Evolutionary conservation across 2,113 vertebrate genomes (phyloP).

Genomic region (Pantherophis guttatus): DNA sequence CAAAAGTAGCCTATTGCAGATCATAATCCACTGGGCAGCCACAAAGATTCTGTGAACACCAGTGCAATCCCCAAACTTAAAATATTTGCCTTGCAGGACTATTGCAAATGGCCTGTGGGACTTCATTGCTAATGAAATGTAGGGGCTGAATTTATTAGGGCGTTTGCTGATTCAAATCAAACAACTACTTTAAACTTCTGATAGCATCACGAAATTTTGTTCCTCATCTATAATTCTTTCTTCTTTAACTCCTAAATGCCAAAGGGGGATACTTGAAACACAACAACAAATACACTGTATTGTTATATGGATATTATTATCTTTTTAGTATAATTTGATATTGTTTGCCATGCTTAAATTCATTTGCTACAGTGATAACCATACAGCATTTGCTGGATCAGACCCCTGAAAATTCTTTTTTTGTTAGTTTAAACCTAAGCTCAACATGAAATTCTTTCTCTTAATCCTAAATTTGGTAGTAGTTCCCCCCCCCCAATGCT

Average conservation of each 20-base stretch:
- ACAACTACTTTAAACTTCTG: background rate
- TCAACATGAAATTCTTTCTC: background rate
- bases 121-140: background rate
- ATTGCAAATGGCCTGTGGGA: background rate
- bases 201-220: background rate
- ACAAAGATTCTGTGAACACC: background rate
- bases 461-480: background rate
- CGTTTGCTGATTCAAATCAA: background rate
- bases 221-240: background rate
- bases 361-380: background rate
- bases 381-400: background rate
- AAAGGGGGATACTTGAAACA: background rate
- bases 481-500: background rate
- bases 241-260: background rate
- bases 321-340: background rate
- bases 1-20: background rate
- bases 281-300: background rate
- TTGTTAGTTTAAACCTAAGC: background rate
- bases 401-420: background rate
- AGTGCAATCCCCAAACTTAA: background rate
- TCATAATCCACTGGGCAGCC: background rate
- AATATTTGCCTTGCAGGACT: background rate
- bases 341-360: background rate
- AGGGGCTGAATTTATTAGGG: background rate
- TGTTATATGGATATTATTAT: background rate